These are phyloP conservation scores for Protobothrops flavoviridis DNA, from an alignment of 2,113 vertebrate species.

Conservation along the genomic window DNA sequence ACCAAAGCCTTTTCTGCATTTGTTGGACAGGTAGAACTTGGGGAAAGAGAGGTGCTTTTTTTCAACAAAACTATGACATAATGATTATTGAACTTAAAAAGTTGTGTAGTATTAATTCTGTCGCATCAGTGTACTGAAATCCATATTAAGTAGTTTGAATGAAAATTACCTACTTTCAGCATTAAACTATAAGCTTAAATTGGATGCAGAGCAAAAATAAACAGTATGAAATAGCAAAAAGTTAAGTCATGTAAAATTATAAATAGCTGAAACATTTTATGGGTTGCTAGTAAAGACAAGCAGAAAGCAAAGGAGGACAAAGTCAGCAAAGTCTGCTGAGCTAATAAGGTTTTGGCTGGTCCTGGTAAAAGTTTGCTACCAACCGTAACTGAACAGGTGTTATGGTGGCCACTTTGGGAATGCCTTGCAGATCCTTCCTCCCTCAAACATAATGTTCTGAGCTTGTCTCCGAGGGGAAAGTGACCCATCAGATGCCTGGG, in stretches of 20 bases:
- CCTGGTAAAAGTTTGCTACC: not conserved
- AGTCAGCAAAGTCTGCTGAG: not conserved
- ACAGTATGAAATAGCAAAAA: not conserved
- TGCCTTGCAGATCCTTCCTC: not conserved
- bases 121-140: not conserved
- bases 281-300: not conserved
- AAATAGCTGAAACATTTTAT: not conserved
- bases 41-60: constrained; percentile 84
- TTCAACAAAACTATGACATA: constrained; percentile 76
- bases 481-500: not conserved
- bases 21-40: constrained; percentile 95
- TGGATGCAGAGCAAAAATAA: not conserved
- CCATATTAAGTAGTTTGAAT: not conserved
- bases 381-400: not conserved
- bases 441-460: not conserved
- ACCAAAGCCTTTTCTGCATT: constrained; percentile 99
- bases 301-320: not conserved
- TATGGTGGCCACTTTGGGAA: not conserved
- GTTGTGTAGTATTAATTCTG: constrained; percentile 57
- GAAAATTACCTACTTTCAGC: not conserved
- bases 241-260: not conserved
- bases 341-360: not conserved
- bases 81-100: constrained; percentile 65
- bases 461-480: not conserved
- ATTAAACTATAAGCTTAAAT: not conserved